Base-by-base conservation (phyloP, 2,797 vertebrate genomes). In the Stomatorhinus walkeri region DNA sequence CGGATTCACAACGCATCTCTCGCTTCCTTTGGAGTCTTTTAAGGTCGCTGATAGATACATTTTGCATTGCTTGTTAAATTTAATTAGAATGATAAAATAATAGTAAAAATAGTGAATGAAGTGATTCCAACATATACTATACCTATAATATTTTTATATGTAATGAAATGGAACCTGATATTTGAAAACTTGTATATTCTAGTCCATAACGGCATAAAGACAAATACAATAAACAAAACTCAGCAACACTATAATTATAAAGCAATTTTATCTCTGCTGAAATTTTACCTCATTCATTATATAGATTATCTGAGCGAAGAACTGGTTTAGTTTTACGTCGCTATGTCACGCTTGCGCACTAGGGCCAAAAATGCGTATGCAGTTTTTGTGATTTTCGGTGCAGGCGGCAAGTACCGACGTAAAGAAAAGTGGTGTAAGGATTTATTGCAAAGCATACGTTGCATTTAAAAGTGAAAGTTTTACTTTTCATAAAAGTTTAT, bases 111-210 rank as follows among this genome's bases (percentile, higher is more conserved):
- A 22, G 0, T 79, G 19, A 79, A 43, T 79, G 0, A 28, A 48
- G 5, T 48, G 12, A 51, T 76, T 40, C n/a, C 36, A 52, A n/a
- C 56, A 46, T 64, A 61, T 68, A 49, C 24, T 72, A 56, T 68
- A 10, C 8, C 16, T 24, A 48, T 72, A 72, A 46, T 56, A 68
- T 10, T 72, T 49, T 72, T 36, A 64, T 28, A 43, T 22, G n/a
- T 43, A 64, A 88, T 88, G 87, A 61, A 81, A 81, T 81, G 40
- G 76, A 46, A 81, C 19, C 19, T 81, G 28, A 72, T 68, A 72
- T 40, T 72, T 72, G 14, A 36, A 72, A 36, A 72, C 32, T 40
- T 19, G 32, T 72, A 36, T 36, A 32, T 72, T 72, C 32, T 72
- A 72, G 32, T 40, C 68, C 68, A 72, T 32, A 72, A 72, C 64